Percentiles rank a stretch among this genome's conserved stretches.
Evolutionary conservation across 2,888 invertebrate species (phyloP).

Genomic region (Hypercompe scribonia): DNA sequence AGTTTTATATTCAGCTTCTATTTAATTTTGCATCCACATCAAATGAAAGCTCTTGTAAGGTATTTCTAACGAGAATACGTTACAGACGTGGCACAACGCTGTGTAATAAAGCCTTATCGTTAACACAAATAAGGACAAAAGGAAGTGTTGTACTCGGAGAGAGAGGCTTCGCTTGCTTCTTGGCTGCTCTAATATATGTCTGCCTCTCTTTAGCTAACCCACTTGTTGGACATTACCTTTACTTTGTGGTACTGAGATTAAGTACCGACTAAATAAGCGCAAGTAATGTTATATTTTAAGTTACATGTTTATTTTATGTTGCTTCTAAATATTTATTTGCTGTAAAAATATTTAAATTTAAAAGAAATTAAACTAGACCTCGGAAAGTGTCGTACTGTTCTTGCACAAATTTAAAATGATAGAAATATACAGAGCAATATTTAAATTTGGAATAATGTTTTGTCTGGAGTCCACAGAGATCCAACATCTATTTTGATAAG

Average conservation of each 20-base stretch:
- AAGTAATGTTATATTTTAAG: not conserved
- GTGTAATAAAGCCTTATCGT: not conserved
- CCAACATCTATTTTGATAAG: no score
- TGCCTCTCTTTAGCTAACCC: not conserved
- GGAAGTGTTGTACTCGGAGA: not conserved
- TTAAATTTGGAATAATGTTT: no score
- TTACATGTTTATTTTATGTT: not conserved
- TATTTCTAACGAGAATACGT: not conserved
- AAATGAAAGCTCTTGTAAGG: not conserved
- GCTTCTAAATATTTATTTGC: not conserved
- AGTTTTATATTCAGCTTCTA: not conserved
- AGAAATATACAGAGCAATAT: no score
- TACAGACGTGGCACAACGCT: not conserved
- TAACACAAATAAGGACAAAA: slow-evolving; percentile 5
- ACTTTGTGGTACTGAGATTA: not conserved
- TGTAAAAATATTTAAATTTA: not conserved
- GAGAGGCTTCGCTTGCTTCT: not conserved
- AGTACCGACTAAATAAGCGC: not conserved
- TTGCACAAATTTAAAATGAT: no score
- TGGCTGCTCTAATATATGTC: not conserved
- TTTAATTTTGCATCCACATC: not conserved
- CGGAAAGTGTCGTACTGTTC: no score
- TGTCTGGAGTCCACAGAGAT: no score
- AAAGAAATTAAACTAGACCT: no score
- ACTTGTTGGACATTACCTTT: not conserved